Evolutionary conservation across 2,888 invertebrate species (phyloP), one percentile per base, ranked within the genome.

Genomic region (Galerucella calmariensis): DNA sequence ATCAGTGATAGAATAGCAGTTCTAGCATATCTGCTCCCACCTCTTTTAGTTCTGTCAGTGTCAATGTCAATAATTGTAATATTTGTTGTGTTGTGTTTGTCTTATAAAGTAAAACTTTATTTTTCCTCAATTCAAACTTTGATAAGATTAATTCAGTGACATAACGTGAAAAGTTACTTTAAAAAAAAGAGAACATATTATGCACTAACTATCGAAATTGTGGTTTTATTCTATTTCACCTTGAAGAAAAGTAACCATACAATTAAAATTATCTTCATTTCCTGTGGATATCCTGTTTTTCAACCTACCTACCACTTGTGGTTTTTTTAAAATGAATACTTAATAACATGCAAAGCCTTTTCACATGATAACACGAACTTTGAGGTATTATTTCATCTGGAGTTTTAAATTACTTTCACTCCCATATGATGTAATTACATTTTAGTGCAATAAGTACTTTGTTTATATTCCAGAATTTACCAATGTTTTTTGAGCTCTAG

Each of bases 231-330:
- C 9, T 10, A 12, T 46, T 46, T 72, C 66, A 72, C 72, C 72
- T 72, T 72, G 72, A 72, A 59, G 72, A 48, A 72, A 67, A 58
- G 10, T 56, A 27, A 67, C 24, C 41, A 65, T 65, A 58, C 46
- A 27, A 71, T 66, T 66, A 65, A 65, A 66, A 58, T 46, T 51
- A 71, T 58, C 71, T 59, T 46, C 66, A 72, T 74, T 74, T 70
- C 69, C 70, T 69, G 70, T 62, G 61, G 24, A 69, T 73, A 73
- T 75, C 75, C 66, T 75, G 69, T 72, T 75, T 72, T 71, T 48
- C 51, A 20, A 2, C 9, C 16, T 51, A 56, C 10, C 63, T 51
- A 41, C 51, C n/a, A 69, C 35, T 62, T 62, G 46, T 27, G 58
- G 62, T 51, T 62, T 70, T 53, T 27, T 24, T 56, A 58, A 56